These are phyloP conservation scores for Theristus sp. DNA, from an alignment of 2,888 invertebrate species.

Conservation along the genomic window DNA sequence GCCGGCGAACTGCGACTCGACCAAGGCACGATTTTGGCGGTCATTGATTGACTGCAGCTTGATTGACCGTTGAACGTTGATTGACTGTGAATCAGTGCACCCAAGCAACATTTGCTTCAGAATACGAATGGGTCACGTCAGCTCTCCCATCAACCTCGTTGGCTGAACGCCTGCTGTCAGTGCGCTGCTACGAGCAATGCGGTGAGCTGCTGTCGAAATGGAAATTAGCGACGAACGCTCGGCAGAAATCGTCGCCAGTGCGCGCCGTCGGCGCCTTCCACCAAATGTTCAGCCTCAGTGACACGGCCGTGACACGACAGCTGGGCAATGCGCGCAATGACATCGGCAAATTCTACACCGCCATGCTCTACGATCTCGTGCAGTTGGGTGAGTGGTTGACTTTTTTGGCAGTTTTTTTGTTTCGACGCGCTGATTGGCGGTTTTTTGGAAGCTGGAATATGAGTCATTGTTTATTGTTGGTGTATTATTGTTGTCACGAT, in stretches of 20 bases:
- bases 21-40: too few species aligned
- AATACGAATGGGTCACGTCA: not conserved
- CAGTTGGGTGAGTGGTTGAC: not conserved
- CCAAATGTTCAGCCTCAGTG: not conserved
- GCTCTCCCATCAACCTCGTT: not conserved
- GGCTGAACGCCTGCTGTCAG: not conserved
- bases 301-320: conserved; percentile 30
- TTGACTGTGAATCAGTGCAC: not conserved
- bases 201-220: too few species aligned
- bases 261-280: too few species aligned
- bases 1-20: not conserved
- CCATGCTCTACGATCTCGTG: not conserved
- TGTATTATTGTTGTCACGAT: too few species aligned
- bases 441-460: too few species aligned
- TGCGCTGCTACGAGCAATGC: not conserved
- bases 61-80: not conserved
- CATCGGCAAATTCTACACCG: conserved; percentile 38
- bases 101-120: not conserved
- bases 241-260: too few species aligned
- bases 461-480: too few species aligned
- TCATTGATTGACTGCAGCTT: not conserved
- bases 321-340: conserved; percentile 67
- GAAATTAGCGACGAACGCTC: too few species aligned
- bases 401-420: too few species aligned
- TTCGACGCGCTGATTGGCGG: too few species aligned